Base-by-base conservation (phyloP, 2,797 vertebrate genomes). In the Centropyge bicolor region DNA sequence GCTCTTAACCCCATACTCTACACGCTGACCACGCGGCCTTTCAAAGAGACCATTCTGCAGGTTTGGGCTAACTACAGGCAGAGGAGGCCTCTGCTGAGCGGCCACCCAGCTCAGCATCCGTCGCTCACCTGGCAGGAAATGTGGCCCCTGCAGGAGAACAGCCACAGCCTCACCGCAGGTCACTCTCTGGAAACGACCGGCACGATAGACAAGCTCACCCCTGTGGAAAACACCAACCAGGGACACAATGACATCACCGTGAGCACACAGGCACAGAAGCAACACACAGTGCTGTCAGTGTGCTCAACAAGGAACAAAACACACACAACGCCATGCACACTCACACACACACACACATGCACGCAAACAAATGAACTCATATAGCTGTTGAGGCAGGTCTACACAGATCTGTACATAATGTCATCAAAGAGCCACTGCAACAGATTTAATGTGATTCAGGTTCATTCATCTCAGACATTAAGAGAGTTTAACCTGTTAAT, bases 1-100 rank as follows among this genome's bases (percentile, higher is more conserved):
- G 98, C 98, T 82, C 93, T 99, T 63, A 99, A 99, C 88, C 98
- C 98, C 76, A 97, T 99, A 89, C 96, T 99, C 48, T 99, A 99
- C 91, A 99, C 98, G 2, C 93, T 99, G 90, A 99, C 98, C 64
- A 99, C 98, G 0, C 93, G 98, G 67, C 97, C 98, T 75, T 99
- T 99, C 92, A 99, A 98, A 91, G 98, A 99, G 94, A 99, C 97
- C 87, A 96, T 99, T 43, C 90, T 96, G 71, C 98, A 97, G 84
- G 94, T 97, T 64, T 99, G 98, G 98, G 94, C 95, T 38, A 98
- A 98, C 93, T 98, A 98, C 93, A 95, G 95, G 72, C 97, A 97
- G 89, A 94, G 87, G 86, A 95, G 94, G 82, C 96, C 96, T 4
- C 85, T 93, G 62, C 90, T 95, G 83, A 90, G 88, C 73, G 91